Evolutionary conservation across 30 jellyfish, hydroid and myxozoan species (phyloP).

Genomic region (Cassiopea andromeda): DNA sequence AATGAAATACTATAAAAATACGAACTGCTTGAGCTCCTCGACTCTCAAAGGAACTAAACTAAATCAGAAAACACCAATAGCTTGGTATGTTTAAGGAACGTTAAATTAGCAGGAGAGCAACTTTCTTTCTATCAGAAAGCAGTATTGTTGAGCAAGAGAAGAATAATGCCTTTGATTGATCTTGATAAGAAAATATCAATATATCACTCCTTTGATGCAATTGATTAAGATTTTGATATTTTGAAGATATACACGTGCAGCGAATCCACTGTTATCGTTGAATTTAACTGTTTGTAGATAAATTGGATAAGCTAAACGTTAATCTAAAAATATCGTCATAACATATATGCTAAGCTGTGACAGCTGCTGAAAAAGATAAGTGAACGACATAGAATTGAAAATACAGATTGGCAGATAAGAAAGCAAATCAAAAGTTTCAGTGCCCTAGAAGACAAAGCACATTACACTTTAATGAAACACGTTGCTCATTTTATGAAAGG

Average conservation of each 20-base stretch:
- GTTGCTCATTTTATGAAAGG: background rate
- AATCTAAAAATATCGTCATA: background rate
- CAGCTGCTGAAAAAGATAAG: background rate
- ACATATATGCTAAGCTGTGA: background rate
- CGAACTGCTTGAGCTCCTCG: too few species aligned
- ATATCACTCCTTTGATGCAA: too few species aligned
- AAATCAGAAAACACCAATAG: too few species aligned
- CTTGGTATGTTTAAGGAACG: too few species aligned
- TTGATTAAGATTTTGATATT: background rate
- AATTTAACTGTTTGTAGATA: background rate
- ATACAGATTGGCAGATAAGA: background rate
- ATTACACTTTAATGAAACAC: background rate
- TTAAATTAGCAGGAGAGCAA: too few species aligned
- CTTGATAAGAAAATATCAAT: too few species aligned
- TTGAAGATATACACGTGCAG: slow-evolving; percentile 1
- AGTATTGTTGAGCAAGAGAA: too few species aligned
- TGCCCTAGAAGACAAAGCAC: background rate
- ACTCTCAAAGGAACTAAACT: too few species aligned
- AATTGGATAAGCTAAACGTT: background rate
- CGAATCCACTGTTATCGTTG: background rate
- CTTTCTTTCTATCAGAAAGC: too few species aligned
- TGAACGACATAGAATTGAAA: background rate
- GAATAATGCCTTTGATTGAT: too few species aligned
- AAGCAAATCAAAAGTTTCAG: background rate
- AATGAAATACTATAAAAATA: too few species aligned